Evolutionary conservation across 2,888 invertebrate genomes (phyloP).

Genomic region (Philaethria dido): DNA sequence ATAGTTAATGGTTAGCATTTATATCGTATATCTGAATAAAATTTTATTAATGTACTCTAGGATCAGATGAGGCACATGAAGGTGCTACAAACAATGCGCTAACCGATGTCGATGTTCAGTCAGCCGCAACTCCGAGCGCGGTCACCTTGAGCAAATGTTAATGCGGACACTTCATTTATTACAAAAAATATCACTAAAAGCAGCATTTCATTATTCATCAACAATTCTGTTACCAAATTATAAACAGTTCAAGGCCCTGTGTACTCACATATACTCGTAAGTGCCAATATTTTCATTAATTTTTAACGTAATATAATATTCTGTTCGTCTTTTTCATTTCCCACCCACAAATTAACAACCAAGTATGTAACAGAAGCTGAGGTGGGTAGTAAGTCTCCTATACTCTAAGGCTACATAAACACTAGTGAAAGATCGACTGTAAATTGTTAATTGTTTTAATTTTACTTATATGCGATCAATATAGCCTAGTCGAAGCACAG

Average conservation of each 20-base stretch:
- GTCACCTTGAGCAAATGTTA: conserved; percentile 82
- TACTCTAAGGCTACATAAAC: not conserved
- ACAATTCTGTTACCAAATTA: conserved; percentile 54
- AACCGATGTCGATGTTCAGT: conserved; percentile 70
- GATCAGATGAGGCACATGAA: conserved; percentile 55
- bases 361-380: not conserved
- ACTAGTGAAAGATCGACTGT: not conserved
- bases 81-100: conserved; percentile 56
- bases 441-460: not conserved
- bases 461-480: not conserved
- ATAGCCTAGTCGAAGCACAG: not conserved
- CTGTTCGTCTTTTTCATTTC: not conserved
- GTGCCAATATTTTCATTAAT: not conserved
- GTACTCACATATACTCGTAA: conserved; percentile 10
- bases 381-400: not conserved
- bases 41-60: conserved; percentile 2
- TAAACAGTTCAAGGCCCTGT: conserved; percentile 57
- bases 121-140: conserved; percentile 75
- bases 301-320: not conserved
- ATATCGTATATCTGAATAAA: not conserved
- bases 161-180: conserved; percentile 70
- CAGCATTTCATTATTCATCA: conserved; percentile 63
- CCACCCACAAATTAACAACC: not conserved
- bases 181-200: conserved; percentile 63
- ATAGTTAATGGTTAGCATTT: too few relatives aligned